Conservation (phyloP, 2,888 invertebrate species). For the Apamea sordens region DNA sequence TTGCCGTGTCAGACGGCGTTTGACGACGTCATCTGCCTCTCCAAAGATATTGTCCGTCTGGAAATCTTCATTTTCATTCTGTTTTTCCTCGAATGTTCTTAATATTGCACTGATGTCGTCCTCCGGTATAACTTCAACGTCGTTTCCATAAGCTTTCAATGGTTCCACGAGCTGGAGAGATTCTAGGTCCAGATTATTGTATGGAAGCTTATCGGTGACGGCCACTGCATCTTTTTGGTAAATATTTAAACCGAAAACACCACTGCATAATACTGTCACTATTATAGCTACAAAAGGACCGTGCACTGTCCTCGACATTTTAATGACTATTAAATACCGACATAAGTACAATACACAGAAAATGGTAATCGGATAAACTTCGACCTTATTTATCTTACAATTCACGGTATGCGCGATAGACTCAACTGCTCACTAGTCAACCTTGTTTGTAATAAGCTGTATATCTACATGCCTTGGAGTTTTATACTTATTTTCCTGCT, state of each 20-base stretch:
- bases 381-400: slow-evolving; percentile 74
- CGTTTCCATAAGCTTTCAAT: slow-evolving; percentile 26
- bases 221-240: slow-evolving; percentile 35
- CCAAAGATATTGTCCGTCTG: slow-evolving; percentile 10
- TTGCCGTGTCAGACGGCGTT: slow-evolving; percentile 70
- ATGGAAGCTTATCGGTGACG: slow-evolving; percentile 21
- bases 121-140: slow-evolving; percentile 44
- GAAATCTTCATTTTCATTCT: too few species aligned
- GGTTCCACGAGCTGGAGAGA: slow-evolving; percentile 23
- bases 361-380: slow-evolving; percentile 70
- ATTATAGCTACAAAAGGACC: slow-evolving; percentile 58
- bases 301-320: slow-evolving; percentile 70
- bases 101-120: slow-evolving; percentile 16
- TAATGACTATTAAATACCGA: slow-evolving; percentile 66
- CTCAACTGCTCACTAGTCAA: slow-evolving; percentile 45
- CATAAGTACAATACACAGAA: slow-evolving; percentile 47
- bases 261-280: slow-evolving; percentile 65
- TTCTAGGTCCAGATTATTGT: slow-evolving; percentile 26
- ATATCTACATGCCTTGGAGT: slow-evolving; percentile 20
- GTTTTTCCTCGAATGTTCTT: slow-evolving; percentile 6
- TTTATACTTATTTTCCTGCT: slow-evolving; percentile 58
- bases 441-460: slow-evolving; percentile 50
- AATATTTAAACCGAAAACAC: slow-evolving; percentile 61
- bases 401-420: slow-evolving; percentile 64
- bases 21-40: slow-evolving; percentile 26